Evolutionary conservation across 2,113 vertebrate genomes (phyloP).

Genomic region (Eurystomus gularis): DNA sequence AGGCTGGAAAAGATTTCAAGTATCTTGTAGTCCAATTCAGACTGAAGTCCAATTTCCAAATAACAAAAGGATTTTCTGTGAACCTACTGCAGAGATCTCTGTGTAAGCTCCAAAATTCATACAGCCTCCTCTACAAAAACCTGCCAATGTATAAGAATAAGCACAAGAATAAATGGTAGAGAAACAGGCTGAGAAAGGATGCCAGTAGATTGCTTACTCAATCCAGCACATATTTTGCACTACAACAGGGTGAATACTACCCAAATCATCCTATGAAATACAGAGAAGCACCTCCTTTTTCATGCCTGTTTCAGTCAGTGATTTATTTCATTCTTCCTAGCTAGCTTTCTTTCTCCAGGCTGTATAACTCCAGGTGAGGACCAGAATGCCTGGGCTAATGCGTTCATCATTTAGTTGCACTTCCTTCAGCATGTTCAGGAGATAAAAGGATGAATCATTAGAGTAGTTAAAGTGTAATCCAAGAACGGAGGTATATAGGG

Average conservation of each 20-base stretch:
- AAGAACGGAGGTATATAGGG: background rate
- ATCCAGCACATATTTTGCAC: background rate
- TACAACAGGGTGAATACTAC: background rate
- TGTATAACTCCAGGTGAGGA: background rate
- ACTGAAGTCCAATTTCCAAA: background rate
- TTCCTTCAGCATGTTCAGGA: background rate
- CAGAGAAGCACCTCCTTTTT: background rate
- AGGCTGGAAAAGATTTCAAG: background rate
- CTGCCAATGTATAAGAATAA: background rate
- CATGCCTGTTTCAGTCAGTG: background rate
- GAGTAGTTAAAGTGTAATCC: background rate
- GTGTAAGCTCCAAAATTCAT: background rate
- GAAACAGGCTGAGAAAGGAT: background rate
- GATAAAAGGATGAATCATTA: background rate
- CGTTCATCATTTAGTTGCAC: background rate
- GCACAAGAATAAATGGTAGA: background rate
- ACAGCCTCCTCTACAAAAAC: background rate
- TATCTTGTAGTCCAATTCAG: background rate
- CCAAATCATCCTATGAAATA: background rate
- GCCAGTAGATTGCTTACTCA: background rate
- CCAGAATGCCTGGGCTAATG: background rate
- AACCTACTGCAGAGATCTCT: background rate
- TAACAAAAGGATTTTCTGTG: background rate
- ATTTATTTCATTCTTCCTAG: background rate
- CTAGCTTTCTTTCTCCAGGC: background rate